phyloP scores from a whole-genome alignment of 2,888 invertebrate genomes.

The Lacanobia oleracea region DNA sequence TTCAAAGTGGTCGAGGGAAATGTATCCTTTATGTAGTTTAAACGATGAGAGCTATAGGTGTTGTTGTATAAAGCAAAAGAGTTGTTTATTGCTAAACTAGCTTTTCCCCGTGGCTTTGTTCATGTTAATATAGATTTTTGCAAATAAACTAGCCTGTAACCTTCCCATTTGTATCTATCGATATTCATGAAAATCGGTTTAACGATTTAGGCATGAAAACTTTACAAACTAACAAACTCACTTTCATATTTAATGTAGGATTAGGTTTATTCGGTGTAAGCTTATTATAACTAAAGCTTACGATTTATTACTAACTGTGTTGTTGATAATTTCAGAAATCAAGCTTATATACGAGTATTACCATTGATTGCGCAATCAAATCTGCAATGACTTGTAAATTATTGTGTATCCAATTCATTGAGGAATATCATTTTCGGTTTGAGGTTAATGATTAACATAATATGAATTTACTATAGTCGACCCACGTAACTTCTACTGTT shows the following conservation, averaged over 20 bases:
- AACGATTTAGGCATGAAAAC: no score
- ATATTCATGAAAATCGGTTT: no score
- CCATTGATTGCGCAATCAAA: slow-evolving; percentile 8
- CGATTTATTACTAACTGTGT: background rate
- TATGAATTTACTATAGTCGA: no score
- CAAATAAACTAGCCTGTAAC: no score
- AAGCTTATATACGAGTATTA: background rate
- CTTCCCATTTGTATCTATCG: no score
- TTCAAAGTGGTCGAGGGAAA: slow-evolving; percentile 60
- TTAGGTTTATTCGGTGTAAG: background rate
- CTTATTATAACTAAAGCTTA: background rate
- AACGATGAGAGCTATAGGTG: background rate
- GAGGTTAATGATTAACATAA: background rate
- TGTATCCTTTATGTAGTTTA: slow-evolving; percentile 28
- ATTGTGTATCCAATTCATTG: slow-evolving; percentile 13
- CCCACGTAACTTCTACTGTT: no score
- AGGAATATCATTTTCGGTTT: background rate
- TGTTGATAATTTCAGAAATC: background rate
- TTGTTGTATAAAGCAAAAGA: background rate
- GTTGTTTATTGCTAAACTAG: background rate
- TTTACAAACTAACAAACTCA: no score
- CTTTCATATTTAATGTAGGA: background rate
- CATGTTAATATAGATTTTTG: no score
- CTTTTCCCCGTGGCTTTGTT: no score
- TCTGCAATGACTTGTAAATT: background rate